Base-by-base conservation (phyloP, 2,113 vertebrate species). In the Pteruthius melanotis region DNA sequence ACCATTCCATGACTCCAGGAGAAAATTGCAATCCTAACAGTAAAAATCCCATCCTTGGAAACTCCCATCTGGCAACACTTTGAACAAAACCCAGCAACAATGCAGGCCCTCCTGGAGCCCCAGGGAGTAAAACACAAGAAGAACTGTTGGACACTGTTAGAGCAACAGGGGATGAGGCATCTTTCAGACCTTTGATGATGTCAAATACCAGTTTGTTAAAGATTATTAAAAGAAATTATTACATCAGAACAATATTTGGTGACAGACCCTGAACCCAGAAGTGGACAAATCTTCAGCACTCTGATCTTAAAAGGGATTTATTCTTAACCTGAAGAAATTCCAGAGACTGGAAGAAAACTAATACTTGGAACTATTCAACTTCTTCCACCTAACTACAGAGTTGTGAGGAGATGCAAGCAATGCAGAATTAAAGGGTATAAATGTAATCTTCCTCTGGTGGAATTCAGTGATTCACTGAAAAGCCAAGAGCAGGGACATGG, bases 51-150 rank as follows among this genome's bases (percentile, higher is more conserved):
- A 69, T 6, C 54, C 40, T 54, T 39, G 45, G 76, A 61, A 92
- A 84, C 19, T 81, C 39, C 11, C 0, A 0, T 35, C 77, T 71
- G 33, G 39, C 14, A 59, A 30, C 4, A 14, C 35, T 33, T 35
- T 3, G 68, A 80, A 42, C 10, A 8, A 71, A 65, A 33, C 8
- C 17, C 22, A 39, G 47, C 0, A 7, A 66, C 3, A 2, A 16
- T 33, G 26, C 10, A 45, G 39, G 24, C n/a, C 9, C 33, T 37
- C 3, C 59, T 31, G 70, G 33, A 64, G 26, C 37, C 84, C 31
- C 7, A 10, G 30, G 35, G 10, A 69, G 23, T 14, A 47, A 70
- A 89, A 49, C 19, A 57, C 28, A 17, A 64, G 13, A 39, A 33
- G 50, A 78, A 35, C 26, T 6, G 22, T 1, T 16, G 31, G 42